A percentile compares a stretch with the other conserved stretches of the same genome.
Evolutionary conservation across 2,797 vertebrate genomes (phyloP).

Genomic region (Rhodeus uyekii): DNA sequence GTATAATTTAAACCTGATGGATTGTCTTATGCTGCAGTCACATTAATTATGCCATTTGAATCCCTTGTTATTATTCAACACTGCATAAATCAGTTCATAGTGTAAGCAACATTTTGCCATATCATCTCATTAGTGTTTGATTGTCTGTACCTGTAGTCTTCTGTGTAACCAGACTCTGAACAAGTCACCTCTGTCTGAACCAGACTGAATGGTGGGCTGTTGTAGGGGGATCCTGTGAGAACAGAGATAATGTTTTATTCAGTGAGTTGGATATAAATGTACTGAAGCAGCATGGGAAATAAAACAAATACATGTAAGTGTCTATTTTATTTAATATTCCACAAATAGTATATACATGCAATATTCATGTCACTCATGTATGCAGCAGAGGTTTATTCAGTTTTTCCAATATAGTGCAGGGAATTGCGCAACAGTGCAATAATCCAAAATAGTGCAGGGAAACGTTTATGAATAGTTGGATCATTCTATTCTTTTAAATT

Average conservation of each 20-base stretch:
- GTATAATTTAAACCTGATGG: constrained; percentile 19
- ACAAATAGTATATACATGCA: constrained; percentile 9
- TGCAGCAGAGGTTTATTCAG: background rate
- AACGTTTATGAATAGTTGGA: too few species aligned
- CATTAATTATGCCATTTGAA: background rate
- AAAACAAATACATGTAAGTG: constrained; percentile 24
- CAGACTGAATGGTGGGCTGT: constrained; percentile 1
- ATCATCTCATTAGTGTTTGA: background rate
- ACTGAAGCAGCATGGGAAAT: background rate
- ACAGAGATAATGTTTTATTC: constrained; percentile 26
- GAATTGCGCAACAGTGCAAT: too few species aligned
- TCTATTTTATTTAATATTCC: constrained; percentile 32
- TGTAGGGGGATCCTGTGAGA: constrained; percentile 15
- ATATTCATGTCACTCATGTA: constrained; percentile 6
- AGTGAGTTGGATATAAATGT: constrained; percentile 13
- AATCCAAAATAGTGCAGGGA: background rate
- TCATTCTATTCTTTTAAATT: too few species aligned
- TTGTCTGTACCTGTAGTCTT: background rate
- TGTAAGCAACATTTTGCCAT: background rate
- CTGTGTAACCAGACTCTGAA: background rate
- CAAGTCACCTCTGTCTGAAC: constrained; percentile 4
- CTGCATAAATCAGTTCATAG: background rate
- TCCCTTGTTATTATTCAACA: constrained; percentile 6
- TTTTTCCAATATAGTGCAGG: background rate
- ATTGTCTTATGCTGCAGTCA: background rate